Conservation (phyloP, 92 coral and sea anemone species). For the Siderastrea radians region DNA sequence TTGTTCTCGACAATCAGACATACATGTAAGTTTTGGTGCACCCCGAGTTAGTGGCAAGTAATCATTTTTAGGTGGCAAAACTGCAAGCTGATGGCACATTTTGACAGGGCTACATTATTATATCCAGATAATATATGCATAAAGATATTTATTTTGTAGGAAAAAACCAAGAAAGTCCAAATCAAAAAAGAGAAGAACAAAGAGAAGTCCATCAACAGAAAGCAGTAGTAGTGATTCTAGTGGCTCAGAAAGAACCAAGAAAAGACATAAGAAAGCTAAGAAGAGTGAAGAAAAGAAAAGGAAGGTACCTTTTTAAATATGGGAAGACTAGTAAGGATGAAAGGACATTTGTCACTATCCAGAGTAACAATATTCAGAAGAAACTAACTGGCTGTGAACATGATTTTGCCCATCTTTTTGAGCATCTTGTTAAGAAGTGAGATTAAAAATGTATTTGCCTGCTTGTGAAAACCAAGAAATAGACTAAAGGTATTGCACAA, state of each 20-base stretch:
- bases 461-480: too few relatives aligned
- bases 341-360: background rate
- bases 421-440: background rate
- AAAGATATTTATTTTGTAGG: background rate
- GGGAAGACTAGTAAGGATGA: background rate
- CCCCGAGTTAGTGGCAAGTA: too few relatives aligned
- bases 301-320: background rate
- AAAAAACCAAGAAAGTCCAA: slow-evolving; percentile 43
- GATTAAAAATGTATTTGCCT: too few relatives aligned
- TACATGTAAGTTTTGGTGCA: too few relatives aligned
- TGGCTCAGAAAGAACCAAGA: slow-evolving; percentile 19
- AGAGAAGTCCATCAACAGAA: slow-evolving; percentile 33
- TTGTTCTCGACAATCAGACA: too few relatives aligned
- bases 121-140: too few relatives aligned
- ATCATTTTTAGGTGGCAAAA: too few relatives aligned
- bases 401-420: background rate
- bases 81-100: background rate
- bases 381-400: background rate
- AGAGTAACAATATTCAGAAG: too few relatives aligned
- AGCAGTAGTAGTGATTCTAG: slow-evolving; percentile 19
- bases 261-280: slow-evolving; percentile 20
- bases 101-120: background rate
- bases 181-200: slow-evolving; percentile 35
- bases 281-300: slow-evolving; percentile 5
- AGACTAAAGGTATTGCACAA: too few relatives aligned